phyloP scores from a whole-genome alignment of 2,113 vertebrate species.

The Motacilla tschutschensis region DNA sequence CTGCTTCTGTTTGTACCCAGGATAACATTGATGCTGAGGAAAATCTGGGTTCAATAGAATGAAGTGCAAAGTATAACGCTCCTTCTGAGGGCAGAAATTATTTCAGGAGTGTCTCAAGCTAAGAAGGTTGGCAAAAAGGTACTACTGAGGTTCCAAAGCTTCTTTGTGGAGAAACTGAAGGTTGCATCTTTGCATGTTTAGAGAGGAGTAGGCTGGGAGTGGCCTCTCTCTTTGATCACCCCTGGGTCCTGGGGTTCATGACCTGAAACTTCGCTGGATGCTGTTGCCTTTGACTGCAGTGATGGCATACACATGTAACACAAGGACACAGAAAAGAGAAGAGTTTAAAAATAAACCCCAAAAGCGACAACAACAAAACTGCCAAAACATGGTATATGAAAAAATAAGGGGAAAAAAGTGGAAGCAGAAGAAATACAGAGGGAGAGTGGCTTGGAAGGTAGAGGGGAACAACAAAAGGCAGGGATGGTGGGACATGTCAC shows the following conservation, averaged over 20 bases:
- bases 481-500: not conserved
- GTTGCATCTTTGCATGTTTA: not conserved
- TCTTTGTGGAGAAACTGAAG: not conserved
- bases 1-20: not conserved
- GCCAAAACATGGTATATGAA: accelerated
- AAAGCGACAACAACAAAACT: not conserved
- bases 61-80: not conserved
- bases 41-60: not conserved
- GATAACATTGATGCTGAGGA: not conserved
- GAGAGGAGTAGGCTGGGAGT: not conserved
- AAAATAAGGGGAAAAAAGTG: accelerated
- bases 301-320: accelerated
- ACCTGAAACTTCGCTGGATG: not conserved
- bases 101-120: not conserved
- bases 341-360: not conserved
- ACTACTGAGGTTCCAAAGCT: not conserved
- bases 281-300: not conserved
- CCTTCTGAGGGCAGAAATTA: not conserved
- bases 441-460: not conserved
- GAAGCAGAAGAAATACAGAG: not conserved
- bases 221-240: not conserved
- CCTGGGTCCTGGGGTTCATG: not conserved
- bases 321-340: not conserved
- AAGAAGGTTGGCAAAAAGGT: not conserved
- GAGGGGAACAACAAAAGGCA: not conserved